Evolutionary conservation across 1,140 invertebrate species (phyloP), one percentile per base, ranked within the genome.

Genomic region (Conus ventricosus): DNA sequence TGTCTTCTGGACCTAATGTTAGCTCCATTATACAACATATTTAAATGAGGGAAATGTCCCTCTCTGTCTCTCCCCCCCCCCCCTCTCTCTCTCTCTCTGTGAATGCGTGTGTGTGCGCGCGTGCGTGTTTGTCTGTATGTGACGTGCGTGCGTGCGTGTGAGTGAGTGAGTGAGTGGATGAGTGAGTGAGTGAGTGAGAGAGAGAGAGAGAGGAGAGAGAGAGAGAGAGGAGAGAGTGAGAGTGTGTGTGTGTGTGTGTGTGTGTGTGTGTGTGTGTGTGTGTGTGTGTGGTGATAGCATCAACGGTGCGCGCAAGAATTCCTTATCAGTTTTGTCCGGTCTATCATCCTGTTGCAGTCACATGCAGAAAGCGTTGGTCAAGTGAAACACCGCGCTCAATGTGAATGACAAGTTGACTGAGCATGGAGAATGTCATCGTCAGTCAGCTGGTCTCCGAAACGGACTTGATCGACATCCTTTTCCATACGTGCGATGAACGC

Each of bases 341-440:
- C 15, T 60, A 11, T 60, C 57, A 60, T 11, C 5, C 11, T 5
- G 39, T 80, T 80, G 27, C 78, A 51, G 27, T 27, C 13, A 8
- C 13, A 39, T n/a, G 7, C 27, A 51, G n/a, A 27, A 39, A 39
- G 78, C 20, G 27, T 39, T 51, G 78, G n/a, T 51, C n/a, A 51
- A 51, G 27, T 11, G 78, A 80, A 53, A 10, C 27, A 20, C 27
- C 78, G 20, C 5, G 5, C 5, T 80, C 13, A 39, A 10, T 51
- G 11, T 53, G 27, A 20, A 39, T 7, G 11, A 53, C 78, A 13
- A 10, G 27, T 5, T 39, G 51, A 80, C 78, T 17, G 51, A 80
- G 25, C 55, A 87, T 87, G 85, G 85, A 87, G 25, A 78, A 76
- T 6, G 75, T 87, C 6, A 87, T 71, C 71, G 85, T 87, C n/a